These are phyloP conservation scores for Lepus americanus DNA, from an alignment of 2,113 vertebrate genomes.

Conservation along the genomic window DNA sequence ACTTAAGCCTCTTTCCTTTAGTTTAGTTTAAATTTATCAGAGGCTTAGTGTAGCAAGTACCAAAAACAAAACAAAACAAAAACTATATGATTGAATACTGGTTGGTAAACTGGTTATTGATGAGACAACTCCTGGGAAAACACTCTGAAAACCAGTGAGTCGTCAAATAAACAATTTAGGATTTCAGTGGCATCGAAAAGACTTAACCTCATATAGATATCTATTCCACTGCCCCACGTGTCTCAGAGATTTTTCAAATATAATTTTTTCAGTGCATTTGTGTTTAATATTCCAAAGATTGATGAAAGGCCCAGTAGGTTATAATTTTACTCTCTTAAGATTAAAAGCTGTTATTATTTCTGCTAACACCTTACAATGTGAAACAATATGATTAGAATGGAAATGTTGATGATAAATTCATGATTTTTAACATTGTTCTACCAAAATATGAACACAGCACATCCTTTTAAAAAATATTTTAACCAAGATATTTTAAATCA, in stretches of 20 bases:
- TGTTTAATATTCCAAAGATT: neutral
- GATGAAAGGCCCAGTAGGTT: neutral
- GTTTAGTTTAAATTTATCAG: neutral
- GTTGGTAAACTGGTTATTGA: neutral
- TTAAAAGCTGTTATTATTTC: conserved; percentile 7
- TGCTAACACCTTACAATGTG: neutral
- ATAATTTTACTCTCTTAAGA: neutral
- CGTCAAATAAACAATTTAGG: neutral
- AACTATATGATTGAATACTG: neutral
- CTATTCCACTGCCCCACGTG: neutral
- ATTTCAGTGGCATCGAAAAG: neutral
- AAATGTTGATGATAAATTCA: neutral
- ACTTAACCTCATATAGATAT: neutral
- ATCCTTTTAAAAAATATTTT: conserved; percentile 25
- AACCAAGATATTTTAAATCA: neutral
- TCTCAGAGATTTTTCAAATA: neutral
- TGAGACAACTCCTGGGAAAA: conserved; percentile 17
- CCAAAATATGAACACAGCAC: neutral
- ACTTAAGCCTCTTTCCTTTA: neutral
- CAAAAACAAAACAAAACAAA: neutral
- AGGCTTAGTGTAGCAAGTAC: neutral
- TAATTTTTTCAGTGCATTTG: conserved; percentile 4
- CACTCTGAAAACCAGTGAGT: neutral
- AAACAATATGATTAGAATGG: neutral
- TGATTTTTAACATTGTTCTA: conserved; percentile 10